Base-by-base conservation (phyloP, 2,797 vertebrate genomes). In the Syndactyla subalaris region DNA sequence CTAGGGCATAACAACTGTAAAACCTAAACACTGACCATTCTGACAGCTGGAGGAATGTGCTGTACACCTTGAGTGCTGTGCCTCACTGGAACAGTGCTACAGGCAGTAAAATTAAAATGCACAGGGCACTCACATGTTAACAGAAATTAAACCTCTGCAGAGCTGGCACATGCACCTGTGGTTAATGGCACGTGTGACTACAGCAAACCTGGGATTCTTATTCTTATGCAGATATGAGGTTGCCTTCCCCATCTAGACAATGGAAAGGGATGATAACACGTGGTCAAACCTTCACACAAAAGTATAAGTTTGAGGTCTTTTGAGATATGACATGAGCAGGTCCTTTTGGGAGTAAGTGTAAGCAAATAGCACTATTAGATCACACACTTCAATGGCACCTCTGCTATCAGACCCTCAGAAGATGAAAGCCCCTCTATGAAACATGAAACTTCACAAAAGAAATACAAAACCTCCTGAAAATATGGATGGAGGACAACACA, bases 1-100 rank as follows among this genome's bases (percentile, higher is more conserved):
- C 22, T 3, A 1, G 22, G 32, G 15, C 32, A n/a, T 24, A n/a
- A 65, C 15, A 45, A 45, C 6, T 18, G 18, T 45, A 65, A 19
- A 48, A 57, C 13, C 9, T 30, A 36, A 48, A 24, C 17, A 21
- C 20, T 48, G 41, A 18, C 10, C 54, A 17, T 32, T 29, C 14
- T 0, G 1, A 11, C 6, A 41, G 14, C 24, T 43, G 76, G 8
- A 39, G 45, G 19, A 32, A 8, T 7, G 38, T n/a, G 18, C 36
- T 48, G 24, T 16, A 14, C 63, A 14, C 10, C 3, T 9, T 0
- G 0, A 55, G 30, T 0, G 3, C n/a, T 10, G 3, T 23, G 23
- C 20, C 43, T 18, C 0, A 0, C 26, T 70, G 32, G 26, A 14
- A 6, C 19, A 21, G n/a, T 22, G 30, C 43, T 30, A 30, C 24